Base-by-base conservation (phyloP, 1,140 invertebrate genomes). In the Elymnias hypermnestra region DNA sequence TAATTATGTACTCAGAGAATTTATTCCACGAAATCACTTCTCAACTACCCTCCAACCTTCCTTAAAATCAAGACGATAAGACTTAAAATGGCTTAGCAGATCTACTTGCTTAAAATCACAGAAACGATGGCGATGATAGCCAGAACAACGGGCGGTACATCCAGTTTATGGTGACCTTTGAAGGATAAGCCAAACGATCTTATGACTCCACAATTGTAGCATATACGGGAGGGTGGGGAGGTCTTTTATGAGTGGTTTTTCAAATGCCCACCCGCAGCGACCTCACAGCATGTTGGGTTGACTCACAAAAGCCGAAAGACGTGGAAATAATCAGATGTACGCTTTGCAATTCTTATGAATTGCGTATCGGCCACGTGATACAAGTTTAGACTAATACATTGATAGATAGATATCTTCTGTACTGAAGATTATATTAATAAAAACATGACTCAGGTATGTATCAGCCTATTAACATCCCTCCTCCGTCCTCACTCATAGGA, bases 231-330 rank as follows among this genome's bases (percentile, higher is more conserved):
- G 39, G 44, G 15, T 9, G 21, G 38, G 50, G 6, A 31, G 54
- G 23, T 59, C 56, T 15, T 9, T 12, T 41, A 53, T 37, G 5
- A 19, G 6, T 59, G 63, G 58, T 53, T 35, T 23, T 14, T 25
- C 12, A 19, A 33, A 28, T 52, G 66, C 42, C 66, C 69, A 72
- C 69, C 69, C 69, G 69, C 56, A 37, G 57, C 55, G 69, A 70
- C 59, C 60, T 57, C 66, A 59, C 69, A 70, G 66, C 63, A 38
- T 47, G 47, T 52, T 33, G 53, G 49, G 55, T 49, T 64, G 60
- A 69, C 42, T 69, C 61, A 72, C 58, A 50, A 52, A 54, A 58
- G 43, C 39, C 36, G 48, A 57, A 59, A 54, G 55, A 60, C 52
- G 56, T 45, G 35, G 48, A 23, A 43, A 49, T 41, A 50, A 50